A percentile compares a stretch with the other conserved stretches of the same genome.
These are phyloP conservation scores for Corythornis leucogaster DNA, from an alignment of 2,797 vertebrate species.

Conservation along the genomic window DNA sequence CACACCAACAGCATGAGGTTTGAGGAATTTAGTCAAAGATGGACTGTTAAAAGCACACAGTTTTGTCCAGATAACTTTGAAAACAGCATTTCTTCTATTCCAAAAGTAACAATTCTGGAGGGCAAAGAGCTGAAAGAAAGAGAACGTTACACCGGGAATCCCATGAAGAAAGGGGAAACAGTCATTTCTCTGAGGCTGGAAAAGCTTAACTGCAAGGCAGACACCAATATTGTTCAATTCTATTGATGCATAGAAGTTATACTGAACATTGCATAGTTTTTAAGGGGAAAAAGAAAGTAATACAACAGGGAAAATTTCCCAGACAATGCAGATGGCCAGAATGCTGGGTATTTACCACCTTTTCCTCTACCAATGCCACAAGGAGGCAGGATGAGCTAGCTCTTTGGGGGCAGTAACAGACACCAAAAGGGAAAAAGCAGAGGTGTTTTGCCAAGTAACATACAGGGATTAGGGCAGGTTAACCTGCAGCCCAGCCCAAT, in stretches of 20 bases:
- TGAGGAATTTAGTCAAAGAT: background rate
- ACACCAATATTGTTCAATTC: background rate
- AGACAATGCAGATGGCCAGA: background rate
- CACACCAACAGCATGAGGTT: background rate
- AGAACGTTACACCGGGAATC: background rate
- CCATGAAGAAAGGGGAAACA: background rate
- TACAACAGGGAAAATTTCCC: background rate
- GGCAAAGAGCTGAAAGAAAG: background rate
- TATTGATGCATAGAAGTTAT: background rate
- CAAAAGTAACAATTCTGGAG: background rate
- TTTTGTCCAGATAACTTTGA: background rate
- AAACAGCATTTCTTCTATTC: background rate
- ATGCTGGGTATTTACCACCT: background rate
- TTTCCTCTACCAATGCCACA: background rate
- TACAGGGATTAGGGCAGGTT: background rate
- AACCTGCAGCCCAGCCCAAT: background rate
- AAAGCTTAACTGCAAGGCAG: background rate
- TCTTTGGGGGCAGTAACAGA: background rate
- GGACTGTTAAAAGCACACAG: background rate
- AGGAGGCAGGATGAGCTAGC: background rate
- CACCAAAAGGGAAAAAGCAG: background rate
- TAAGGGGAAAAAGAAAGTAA: background rate
- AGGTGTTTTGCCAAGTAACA: background rate
- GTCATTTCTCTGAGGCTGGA: background rate
- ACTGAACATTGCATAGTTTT: background rate